These are phyloP conservation scores for Drosophila putrida DNA, from an alignment of 2,888 invertebrate genomes.

Conservation along the genomic window DNA sequence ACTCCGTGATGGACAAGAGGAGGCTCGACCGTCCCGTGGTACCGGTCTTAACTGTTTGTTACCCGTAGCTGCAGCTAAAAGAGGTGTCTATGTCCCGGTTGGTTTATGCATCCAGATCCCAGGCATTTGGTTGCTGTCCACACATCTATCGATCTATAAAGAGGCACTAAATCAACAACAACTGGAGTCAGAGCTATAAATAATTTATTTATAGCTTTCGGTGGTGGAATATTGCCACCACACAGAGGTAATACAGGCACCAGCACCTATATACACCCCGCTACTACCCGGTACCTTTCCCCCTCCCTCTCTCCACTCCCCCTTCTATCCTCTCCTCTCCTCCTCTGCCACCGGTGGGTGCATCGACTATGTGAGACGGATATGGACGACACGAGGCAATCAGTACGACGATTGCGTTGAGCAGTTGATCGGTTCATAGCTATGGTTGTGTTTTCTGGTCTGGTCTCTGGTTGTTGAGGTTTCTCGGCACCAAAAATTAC, in stretches of 20 bases:
- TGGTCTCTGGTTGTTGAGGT: slow-evolving; percentile 16
- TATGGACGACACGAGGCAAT: slow-evolving; percentile 43
- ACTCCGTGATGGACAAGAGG: slow-evolving; percentile 36
- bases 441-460: slow-evolving; percentile 4
- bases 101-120: slow-evolving; percentile 47
- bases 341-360: background rate
- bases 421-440: slow-evolving; percentile 14
- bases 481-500: slow-evolving; percentile 63
- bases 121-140: slow-evolving; percentile 10
- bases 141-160: slow-evolving; percentile 72
- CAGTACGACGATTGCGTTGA: slow-evolving; percentile 44
- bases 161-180: slow-evolving; percentile 81
- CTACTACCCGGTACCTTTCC: slow-evolving; percentile 3
- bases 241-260: slow-evolving; percentile 71
- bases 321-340: background rate
- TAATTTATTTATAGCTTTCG: slow-evolving; percentile 80
- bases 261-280: slow-evolving; percentile 26
- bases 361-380: slow-evolving; percentile 22
- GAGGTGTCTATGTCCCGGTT: slow-evolving; percentile 7
- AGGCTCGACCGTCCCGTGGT: slow-evolving; percentile 58
- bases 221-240: slow-evolving; percentile 81
- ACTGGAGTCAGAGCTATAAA: slow-evolving; percentile 78
- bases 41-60: slow-evolving; percentile 13
- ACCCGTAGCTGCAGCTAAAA: slow-evolving; percentile 2
- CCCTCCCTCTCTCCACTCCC: background rate